Evolutionary conservation across 2,797 vertebrate genomes (phyloP), one percentile per base, ranked within the genome.

Genomic region (Acanthornis magna): DNA sequence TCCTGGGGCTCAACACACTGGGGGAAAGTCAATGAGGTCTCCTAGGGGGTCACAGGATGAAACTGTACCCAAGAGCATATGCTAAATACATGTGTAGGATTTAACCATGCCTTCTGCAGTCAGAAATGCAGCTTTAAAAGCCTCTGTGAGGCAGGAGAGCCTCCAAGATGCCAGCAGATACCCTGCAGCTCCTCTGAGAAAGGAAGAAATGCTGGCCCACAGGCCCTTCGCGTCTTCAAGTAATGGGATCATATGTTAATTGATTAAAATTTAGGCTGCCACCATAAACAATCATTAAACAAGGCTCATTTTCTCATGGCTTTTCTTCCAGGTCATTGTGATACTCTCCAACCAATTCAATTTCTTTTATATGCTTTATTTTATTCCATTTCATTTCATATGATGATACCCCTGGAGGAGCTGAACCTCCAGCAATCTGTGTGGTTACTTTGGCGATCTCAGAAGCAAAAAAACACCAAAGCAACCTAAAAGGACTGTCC

Each of bases 221-320:
- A 73, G 77, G 79, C n/a, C 45, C 48, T 36, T 21, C 0, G 0
- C 36, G 14, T 82, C 71, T 86, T 76, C 77, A 96, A 88, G 74
- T 43, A 84, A 87, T 14, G 36, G 72, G 54, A 16, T 85, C 4
- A 7, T 47, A 74, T 21, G 8, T 57, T 82, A 88, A 89, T 61
- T 63, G 68, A 89, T 80, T 80, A 85, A 91, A 89, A 88, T 92
- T 61, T 58, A 73, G 76, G 27, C 77, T 91, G 48, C 50, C 71
- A 79, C 34, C n/a, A 61, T 55, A 93, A 95, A 77, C 74, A 88
- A 42, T 63, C 61, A 90, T 76, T 76, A 82, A 92, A 87, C 53
- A 76, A 61, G 53, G 45, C 53, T 91, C 57, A 38, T 55, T 80
- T 82, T 71, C 80, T 63, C 63, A 63, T 10, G n/a, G 27, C 40